Conservation (phyloP, 2,797 vertebrate species). For the Gila robusta region DNA sequence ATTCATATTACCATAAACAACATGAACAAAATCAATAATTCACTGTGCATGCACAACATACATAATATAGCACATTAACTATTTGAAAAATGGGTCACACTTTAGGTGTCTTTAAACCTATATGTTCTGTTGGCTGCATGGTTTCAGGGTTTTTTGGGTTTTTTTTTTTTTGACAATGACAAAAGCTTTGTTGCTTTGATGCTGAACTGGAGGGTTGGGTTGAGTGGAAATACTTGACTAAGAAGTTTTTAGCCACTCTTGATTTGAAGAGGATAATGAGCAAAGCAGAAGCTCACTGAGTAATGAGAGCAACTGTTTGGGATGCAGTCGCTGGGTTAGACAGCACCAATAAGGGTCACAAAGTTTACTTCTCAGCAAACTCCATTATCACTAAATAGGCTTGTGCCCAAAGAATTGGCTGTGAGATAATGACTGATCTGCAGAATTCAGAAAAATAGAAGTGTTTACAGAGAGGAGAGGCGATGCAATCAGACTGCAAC, state of each 20-base stretch:
- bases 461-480: not conserved
- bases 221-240: slow-evolving; percentile 13
- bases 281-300: not conserved
- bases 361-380: slow-evolving; percentile 13
- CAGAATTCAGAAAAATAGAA: not conserved
- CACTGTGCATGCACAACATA: not conserved
- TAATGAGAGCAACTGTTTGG: slow-evolving; percentile 13
- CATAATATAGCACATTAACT: not conserved
- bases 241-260: slow-evolving; percentile 20
- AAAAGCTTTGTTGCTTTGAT: slow-evolving; percentile 4
- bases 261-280: slow-evolving; percentile 37
- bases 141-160: not conserved
- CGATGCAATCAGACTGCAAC: not conserved
- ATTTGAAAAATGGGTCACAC: not conserved
- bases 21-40: not conserved
- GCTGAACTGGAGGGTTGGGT: not conserved
- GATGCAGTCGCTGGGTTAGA: not conserved
- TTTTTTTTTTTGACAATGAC: too few relatives aligned
- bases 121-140: not conserved
- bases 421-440: slow-evolving; percentile 6
- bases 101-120: not conserved
- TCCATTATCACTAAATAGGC: slow-evolving; percentile 1
- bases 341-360: slow-evolving; percentile 23
- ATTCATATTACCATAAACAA: not conserved
- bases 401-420: not conserved